A percentile compares a stretch with the other conserved stretches of the same genome.
Evolutionary conservation across 2,113 vertebrate genomes (phyloP).

Genomic region (Plecotus auritus): DNA sequence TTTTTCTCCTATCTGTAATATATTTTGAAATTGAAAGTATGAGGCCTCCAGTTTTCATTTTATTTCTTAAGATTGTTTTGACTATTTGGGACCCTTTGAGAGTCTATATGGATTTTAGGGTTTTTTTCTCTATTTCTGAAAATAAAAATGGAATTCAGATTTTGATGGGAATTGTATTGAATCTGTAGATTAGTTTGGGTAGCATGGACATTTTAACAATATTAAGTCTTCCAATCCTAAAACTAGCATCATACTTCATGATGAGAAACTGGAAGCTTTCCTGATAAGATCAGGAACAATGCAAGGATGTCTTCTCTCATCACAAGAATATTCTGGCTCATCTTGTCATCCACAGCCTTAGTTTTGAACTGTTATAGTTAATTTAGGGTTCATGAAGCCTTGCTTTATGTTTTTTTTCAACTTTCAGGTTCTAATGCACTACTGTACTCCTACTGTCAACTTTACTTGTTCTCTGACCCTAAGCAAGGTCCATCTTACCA

Average conservation of each 20-base stretch:
- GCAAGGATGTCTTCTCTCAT: background rate
- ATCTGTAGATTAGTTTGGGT: background rate
- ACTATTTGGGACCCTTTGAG: background rate
- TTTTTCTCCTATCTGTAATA: too few species aligned
- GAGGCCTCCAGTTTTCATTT: background rate
- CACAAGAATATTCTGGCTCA: background rate
- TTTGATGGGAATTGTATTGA: background rate
- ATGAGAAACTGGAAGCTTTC: background rate
- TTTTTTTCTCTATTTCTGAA: background rate
- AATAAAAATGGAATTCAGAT: background rate
- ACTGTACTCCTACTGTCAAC: background rate
- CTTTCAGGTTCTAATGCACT: background rate
- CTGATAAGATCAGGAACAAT: background rate
- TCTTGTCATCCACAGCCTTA: background rate
- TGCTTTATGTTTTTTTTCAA: background rate
- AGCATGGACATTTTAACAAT: background rate
- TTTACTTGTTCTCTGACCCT: background rate
- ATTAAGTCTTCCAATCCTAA: background rate
- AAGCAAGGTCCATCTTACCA: background rate
- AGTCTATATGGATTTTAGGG: background rate
- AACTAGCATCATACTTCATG: background rate
- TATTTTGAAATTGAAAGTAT: background rate
- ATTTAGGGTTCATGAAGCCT: background rate
- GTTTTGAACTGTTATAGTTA: background rate
- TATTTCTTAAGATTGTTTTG: background rate